Percentiles rank a stretch among this genome's conserved stretches.
phyloP scores from a whole-genome alignment of 1,140 invertebrate genomes.

The Zaprionus capensis region DNA sequence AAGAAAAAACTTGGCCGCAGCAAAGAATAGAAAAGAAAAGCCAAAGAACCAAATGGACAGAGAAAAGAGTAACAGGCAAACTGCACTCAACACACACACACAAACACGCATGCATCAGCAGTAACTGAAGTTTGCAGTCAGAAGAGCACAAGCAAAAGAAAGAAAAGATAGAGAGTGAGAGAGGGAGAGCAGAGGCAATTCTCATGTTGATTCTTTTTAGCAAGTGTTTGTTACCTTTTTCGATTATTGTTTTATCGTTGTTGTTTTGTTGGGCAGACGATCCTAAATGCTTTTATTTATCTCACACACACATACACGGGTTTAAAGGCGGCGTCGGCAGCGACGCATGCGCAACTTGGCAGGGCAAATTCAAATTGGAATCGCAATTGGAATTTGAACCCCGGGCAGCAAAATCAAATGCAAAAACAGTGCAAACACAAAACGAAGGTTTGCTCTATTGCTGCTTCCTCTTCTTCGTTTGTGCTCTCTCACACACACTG shows the following conservation, averaged over 20 bases:
- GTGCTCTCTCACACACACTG: conserved; percentile 21
- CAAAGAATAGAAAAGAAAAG: conserved; percentile 59
- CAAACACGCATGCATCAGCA: conserved; percentile 11
- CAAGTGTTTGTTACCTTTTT: conserved; percentile 41
- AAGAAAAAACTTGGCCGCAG: conserved; percentile 50
- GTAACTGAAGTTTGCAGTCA: conserved; percentile 28
- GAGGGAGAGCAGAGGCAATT: conserved; percentile 14
- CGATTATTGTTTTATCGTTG: conserved; percentile 5
- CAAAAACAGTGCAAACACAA: conserved; percentile 40
- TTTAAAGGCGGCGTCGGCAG: conserved; percentile 15
- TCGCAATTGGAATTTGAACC: conserved; percentile 69
- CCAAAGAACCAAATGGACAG: conserved; percentile 45
- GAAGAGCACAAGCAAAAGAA: conserved; percentile 8
- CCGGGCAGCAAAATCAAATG: conserved; percentile 52
- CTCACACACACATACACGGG: conserved; percentile 1
- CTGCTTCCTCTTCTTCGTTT: conserved; percentile 35
- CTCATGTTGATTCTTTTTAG: conserved; percentile 30
- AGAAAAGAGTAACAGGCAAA: conserved; percentile 28
- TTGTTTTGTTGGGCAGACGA: conserved; percentile 13
- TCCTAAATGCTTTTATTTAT: conserved; percentile 12
- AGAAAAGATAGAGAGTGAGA: background rate
- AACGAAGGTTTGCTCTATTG: conserved; percentile 20
- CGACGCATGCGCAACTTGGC: conserved; percentile 59
- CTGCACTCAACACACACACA: conserved; percentile 24
- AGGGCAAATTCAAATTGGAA: conserved; percentile 35